phyloP scores from a whole-genome alignment of 2,113 vertebrate species.

The Peucedramus taeniatus region DNA sequence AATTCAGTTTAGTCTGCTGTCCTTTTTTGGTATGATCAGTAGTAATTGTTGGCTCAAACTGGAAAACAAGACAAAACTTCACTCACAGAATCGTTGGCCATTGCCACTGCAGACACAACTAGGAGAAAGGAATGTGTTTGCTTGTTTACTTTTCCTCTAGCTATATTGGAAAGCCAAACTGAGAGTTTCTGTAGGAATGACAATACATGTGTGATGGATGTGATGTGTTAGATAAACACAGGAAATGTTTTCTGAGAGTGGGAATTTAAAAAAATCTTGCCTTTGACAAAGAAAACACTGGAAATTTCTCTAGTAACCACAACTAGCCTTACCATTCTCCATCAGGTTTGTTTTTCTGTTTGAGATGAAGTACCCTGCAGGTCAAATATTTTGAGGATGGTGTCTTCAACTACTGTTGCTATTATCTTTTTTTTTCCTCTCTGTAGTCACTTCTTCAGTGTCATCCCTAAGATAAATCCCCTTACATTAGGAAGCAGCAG shows the following conservation, averaged over 20 bases:
- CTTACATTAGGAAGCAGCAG: neutral
- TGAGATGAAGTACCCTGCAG: neutral
- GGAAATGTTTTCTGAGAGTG: neutral
- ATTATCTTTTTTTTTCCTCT: neutral
- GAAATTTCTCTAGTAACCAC: neutral
- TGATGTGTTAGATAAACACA: neutral
- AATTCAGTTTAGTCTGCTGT: neutral
- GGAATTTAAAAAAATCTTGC: neutral
- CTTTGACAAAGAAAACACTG: neutral
- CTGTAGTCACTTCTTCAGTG: neutral
- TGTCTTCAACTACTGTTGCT: neutral
- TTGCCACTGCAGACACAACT: neutral
- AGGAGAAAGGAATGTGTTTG: neutral
- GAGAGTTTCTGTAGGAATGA: neutral
- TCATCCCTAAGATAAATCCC: neutral
- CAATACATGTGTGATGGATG: neutral
- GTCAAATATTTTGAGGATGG: neutral
- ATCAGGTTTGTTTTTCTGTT: neutral
- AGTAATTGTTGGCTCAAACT: neutral
- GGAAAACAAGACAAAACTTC: neutral
- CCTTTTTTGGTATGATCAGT: slow-evolving; percentile 1
- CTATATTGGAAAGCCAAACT: neutral
- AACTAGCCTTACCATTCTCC: neutral
- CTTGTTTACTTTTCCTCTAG: neutral
- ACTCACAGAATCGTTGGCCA: neutral